These are phyloP conservation scores for Calameuta idolon DNA, from an alignment of 2,888 invertebrate species.

Conservation along the genomic window DNA sequence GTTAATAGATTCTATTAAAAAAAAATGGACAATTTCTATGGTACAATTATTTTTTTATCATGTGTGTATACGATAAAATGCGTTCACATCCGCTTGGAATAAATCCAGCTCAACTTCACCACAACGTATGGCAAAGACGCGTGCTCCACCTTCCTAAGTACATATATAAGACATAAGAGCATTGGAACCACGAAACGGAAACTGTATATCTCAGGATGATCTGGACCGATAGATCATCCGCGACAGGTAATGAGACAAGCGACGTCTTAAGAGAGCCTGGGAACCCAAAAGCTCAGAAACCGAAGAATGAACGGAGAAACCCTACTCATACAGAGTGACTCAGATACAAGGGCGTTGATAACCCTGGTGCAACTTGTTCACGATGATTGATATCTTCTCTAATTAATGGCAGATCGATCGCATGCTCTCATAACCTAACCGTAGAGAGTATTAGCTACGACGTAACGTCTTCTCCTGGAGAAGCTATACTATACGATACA, in stretches of 20 bases:
- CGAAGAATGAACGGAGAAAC: not conserved
- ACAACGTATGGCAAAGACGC: not conserved
- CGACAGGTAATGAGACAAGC: constrained; percentile 3
- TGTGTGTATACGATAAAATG: not conserved
- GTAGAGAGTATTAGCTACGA: not conserved
- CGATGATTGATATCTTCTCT: constrained; percentile 10
- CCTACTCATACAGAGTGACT: constrained; percentile 5
- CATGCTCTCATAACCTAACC: not conserved
- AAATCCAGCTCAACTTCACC: not conserved
- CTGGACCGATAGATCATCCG: constrained; percentile 11
- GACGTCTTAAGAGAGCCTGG: constrained; percentile 3
- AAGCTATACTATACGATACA: not conserved
- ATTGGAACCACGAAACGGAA: constrained; percentile 1
- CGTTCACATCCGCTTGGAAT: not conserved
- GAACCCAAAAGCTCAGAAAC: not conserved
- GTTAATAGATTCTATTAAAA: not conserved
- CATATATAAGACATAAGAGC: not conserved
- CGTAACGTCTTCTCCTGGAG: not conserved
- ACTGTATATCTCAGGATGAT: constrained; percentile 7
- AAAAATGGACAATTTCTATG: not conserved
- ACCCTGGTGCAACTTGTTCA: constrained; percentile 2
- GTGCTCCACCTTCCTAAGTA: not conserved
- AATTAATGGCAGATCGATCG: constrained; percentile 11
- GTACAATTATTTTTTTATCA: not conserved
- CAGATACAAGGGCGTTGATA: not conserved